A percentile compares a stretch with the other conserved stretches of the same genome.
Evolutionary conservation across 2,113 vertebrate species (phyloP).

Genomic region (Ictidomys tridecemlineatus): DNA sequence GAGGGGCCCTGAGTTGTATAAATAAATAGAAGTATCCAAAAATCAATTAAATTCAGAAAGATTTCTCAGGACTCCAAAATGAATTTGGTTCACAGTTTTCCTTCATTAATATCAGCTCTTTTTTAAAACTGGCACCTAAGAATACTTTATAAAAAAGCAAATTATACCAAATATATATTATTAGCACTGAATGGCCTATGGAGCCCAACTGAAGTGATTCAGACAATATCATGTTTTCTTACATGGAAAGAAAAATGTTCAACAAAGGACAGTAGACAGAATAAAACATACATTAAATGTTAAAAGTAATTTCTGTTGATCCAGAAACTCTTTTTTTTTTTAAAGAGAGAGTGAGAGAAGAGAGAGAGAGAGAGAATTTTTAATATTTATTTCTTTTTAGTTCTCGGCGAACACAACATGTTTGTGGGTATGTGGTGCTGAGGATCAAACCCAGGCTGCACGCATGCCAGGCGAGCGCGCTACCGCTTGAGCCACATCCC

Average conservation of each 20-base stretch:
- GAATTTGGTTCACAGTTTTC: background rate
- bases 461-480: too few relatives aligned
- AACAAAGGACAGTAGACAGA: background rate
- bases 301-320: background rate
- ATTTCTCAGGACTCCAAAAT: background rate
- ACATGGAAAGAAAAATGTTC: background rate
- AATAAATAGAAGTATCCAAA: background rate
- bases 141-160: background rate
- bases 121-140: conserved; percentile 36
- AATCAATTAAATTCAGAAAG: background rate
- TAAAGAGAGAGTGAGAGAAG: too few relatives aligned
- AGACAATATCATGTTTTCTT: background rate
- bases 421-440: too few relatives aligned
- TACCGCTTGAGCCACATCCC: too few relatives aligned
- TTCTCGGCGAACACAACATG: too few relatives aligned
- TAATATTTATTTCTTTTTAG: too few relatives aligned
- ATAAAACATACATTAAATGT: background rate
- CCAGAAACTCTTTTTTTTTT: background rate
- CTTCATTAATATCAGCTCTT: background rate
- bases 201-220: background rate
- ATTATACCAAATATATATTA: background rate
- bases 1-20: background rate
- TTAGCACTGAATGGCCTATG: background rate
- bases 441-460: too few relatives aligned
- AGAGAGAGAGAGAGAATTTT: too few relatives aligned